Evolutionary conservation across 2,888 invertebrate genomes (phyloP), one percentile per base, ranked within the genome.

Genomic region (Ferdinandea cuprea): DNA sequence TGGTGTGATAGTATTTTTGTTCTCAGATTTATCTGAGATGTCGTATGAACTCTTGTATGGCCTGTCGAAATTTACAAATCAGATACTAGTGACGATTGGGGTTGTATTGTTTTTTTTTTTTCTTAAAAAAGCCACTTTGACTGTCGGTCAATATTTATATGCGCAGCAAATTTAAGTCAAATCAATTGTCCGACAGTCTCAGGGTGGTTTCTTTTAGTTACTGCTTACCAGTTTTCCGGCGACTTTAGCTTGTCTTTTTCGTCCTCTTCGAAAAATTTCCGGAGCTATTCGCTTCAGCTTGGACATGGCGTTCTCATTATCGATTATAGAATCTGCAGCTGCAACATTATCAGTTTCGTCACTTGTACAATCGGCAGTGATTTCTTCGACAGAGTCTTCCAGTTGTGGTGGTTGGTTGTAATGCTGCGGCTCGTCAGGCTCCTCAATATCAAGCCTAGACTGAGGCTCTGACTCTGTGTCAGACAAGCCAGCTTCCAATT

Each of bases 401-500:
- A 37, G 15, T 9, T 48, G 46, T n/a, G n/a, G n/a, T n/a, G 13
- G 58, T 37, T 44, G 0, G 19, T 4, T n/a, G n/a, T n/a, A n/a
- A n/a, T n/a, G n/a, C 44, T n/a, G 0, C 11, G 8, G 15, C 8
- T 72, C 48, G 21, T 44, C 3, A 6, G n/a, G n/a, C n/a, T n/a
- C n/a, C n/a, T n/a, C n/a, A n/a, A n/a, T n/a, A n/a, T 42, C 56
- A 1, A 9, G 8, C 1, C 46, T 44, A 8, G 13, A 2, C 9
- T 50, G 30, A 4, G 65, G 48, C 8, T 40, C 52, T 8, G 72
- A 42, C 11, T 40, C 52, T 8, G 11, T 21, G 13, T 65, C 37
- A 9, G 11, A 40, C 25, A 17, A 21, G 13, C 54, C 71, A 6
- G 71, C 52, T 19, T 69, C 74, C 4, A 71, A 15, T 54, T 77